Evolutionary conservation across 1,140 invertebrate genomes (phyloP), one percentile per base, ranked within the genome.

Genomic region (Pseudomyrmex cubaensis): DNA sequence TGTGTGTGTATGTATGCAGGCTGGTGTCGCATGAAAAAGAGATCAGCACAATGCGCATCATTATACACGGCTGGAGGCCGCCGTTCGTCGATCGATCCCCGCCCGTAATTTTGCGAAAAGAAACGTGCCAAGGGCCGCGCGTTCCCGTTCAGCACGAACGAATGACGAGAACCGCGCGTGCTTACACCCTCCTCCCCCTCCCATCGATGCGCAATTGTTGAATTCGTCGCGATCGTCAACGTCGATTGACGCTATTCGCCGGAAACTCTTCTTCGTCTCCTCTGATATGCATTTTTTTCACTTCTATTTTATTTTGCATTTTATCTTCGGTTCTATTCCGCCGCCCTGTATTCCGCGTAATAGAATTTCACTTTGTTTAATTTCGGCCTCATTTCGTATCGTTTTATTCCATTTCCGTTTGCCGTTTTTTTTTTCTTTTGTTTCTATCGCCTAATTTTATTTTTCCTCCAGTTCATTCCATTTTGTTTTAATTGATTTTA

Each of bases 1-100:
- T 35, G 35, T 35, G 35, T 35, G 35, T 35, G 35, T 5, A 12
- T 25, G 15, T 35, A 12, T 8, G 8, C 48, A 8, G 1, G 10
- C 54, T 25, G 20, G 35, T 67, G 52, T 57, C 64, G 76, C 76
- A 80, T 80, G 76, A 70, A 70, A 80, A 80, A 80, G 76, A 70
- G 76, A 80, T 80, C 76, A 61, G 76, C 66, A 80, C 76, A 80
- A 80, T 80, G 76, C 76, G 76, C 76, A 80, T 80, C 76, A 80
- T 80, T 80, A 80, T 61, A 70, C 54, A 20, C 64, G 64, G 62
- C 13, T 22, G 10, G 25, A 56, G 25, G 75, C 64, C 10, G 44
- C 35, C 35, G 35, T 35, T 17, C 46, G 46, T 52, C 25, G 62
- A 80, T 80, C 76, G 76, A 80, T 80, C 44, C 35, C 35, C 20